Evolutionary conservation across 2,113 vertebrate species (phyloP).

Genomic region (Aegithalos caudatus): DNA sequence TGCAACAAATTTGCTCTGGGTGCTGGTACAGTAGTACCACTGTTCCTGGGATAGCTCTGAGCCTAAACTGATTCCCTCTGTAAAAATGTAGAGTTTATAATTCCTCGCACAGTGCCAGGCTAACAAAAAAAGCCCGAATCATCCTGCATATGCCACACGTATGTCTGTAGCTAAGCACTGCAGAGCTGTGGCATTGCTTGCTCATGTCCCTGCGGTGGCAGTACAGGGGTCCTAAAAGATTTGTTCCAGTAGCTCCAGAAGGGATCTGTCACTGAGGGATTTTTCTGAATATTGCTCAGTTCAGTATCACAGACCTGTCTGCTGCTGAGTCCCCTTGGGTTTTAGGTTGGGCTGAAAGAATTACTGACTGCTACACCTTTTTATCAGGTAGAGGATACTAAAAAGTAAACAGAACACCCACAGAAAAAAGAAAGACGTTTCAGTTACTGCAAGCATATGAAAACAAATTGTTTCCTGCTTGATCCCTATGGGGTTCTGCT

Average conservation of each 20-base stretch:
- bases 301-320: neutral
- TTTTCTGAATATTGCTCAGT: neutral
- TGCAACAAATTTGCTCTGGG: neutral
- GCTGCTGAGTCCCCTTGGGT: neutral
- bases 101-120: neutral
- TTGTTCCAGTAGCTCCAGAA: neutral
- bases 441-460: neutral
- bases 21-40: too few species aligned
- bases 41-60: neutral
- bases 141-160: neutral
- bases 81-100: rapidly evolving
- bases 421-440: neutral
- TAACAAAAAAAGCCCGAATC: neutral
- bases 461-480: neutral
- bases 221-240: neutral
- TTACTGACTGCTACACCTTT: neutral
- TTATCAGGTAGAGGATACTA: neutral
- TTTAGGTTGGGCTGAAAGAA: neutral
- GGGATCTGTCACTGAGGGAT: neutral
- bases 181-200: neutral
- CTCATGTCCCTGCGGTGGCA: rapidly evolving
- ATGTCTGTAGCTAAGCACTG: neutral
- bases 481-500: neutral
- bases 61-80: neutral
- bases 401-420: neutral